Evolutionary conservation across 2,888 invertebrate species (phyloP), one percentile per base, ranked within the genome.

Genomic region (Hedya salicella): DNA sequence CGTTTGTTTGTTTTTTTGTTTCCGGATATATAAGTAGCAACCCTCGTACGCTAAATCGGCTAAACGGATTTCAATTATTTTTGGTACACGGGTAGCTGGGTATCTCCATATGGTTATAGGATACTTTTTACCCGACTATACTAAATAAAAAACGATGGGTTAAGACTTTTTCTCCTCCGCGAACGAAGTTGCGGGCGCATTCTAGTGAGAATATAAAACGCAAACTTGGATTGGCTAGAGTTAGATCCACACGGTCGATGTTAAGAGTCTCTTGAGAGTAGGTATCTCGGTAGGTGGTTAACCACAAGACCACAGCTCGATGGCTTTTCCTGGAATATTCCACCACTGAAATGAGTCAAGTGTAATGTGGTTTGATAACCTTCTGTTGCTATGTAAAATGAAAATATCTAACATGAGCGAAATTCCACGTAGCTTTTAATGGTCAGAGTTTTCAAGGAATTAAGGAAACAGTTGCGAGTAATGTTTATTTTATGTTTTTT

Each of bases 341-440:
- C 50, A 36, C 42, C 46, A 13, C n/a, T n/a, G n/a, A n/a, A n/a
- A 46, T 62, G 53, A 62, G 16, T 64, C 65, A 59, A 21, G 52
- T 6, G 6, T 25, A 25, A 30, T 32, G 3, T 62, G 53, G 62
- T 56, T 62, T 62, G 44, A 52, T 59, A 64, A 59, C 59, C 36
- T 30, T 36, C 30, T 46, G 25, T 53, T 62, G 46, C 44, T 42
- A 21, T 46, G 36, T 44, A 44, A 36, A 52, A 40, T 50, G 9
- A 44, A 59, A 57, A 64, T 52, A 52, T 44, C 25, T 52, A n/a
- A 16, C 25, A 17, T 42, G 17, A 2, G n/a, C n/a, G 13, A 42
- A 25, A 13, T 44, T 25, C 40, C 8, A 25, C 13, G 21, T 14
- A 54, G 3, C 25, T 36, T 36, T 1, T 11, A 36, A 13, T 36